Percentiles rank a stretch among this genome's conserved stretches.
Conservation (phyloP, 2,113 vertebrate genomes). For the Sylvia atricapilla region DNA sequence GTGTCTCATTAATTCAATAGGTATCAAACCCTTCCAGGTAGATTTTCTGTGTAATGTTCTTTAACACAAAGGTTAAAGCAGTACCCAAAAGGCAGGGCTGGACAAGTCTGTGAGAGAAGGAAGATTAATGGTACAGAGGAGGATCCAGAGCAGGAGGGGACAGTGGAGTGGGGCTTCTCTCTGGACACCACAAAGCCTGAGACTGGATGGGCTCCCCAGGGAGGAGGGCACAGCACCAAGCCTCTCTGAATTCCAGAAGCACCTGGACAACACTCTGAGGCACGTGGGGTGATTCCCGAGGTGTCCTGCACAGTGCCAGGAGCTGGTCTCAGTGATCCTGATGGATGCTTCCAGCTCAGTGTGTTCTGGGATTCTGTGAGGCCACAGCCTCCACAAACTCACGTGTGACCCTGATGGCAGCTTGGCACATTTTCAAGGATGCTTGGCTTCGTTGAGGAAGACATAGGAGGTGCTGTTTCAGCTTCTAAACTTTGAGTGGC, state of each 20-base stretch:
- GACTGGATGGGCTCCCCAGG: neutral
- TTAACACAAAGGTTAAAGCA: neutral
- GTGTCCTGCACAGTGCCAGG: neutral
- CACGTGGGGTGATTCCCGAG: neutral
- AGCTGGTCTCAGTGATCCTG: neutral
- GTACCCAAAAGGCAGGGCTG: neutral
- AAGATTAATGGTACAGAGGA: neutral
- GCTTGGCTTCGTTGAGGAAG: neutral
- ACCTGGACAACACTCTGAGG: neutral
- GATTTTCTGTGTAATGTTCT: neutral
- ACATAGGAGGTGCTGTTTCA: neutral
- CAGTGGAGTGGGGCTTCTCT: neutral
- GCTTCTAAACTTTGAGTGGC: neutral
- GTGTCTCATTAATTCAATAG: neutral
- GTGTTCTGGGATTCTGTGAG: neutral
- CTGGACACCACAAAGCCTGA: neutral
- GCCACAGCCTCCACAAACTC: neutral
- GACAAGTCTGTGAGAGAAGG: neutral
- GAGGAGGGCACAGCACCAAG: neutral
- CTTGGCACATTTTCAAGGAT: neutral
- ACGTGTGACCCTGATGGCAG: too few relatives aligned
- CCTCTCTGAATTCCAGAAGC: neutral
- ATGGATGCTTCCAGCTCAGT: neutral
- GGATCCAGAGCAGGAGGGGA: neutral
- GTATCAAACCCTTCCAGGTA: neutral